These are phyloP conservation scores for Peromyscus aztecus DNA, from an alignment of 2,797 vertebrate species.

Conservation along the genomic window DNA sequence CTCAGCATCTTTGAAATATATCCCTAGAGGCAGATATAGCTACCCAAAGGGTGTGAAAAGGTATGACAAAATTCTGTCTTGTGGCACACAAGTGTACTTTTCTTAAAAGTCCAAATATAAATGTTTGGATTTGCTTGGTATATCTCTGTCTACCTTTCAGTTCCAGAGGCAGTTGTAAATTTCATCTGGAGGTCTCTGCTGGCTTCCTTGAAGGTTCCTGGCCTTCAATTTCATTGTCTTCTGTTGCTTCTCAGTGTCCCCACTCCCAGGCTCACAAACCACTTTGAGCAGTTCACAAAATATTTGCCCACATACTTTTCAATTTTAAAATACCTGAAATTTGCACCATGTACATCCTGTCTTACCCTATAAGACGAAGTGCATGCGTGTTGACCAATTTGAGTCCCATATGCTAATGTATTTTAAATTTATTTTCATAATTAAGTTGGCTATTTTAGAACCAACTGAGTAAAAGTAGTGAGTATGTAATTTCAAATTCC, in stretches of 20 bases:
- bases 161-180: not conserved
- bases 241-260: not conserved
- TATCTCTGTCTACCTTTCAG: not conserved
- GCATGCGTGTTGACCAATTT: not conserved
- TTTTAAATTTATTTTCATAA: slow-evolving; percentile 40
- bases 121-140: not conserved
- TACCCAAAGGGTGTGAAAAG: not conserved
- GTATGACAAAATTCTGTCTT: not conserved
- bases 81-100: not conserved
- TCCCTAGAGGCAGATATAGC: not conserved
- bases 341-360: not conserved
- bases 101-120: slow-evolving; percentile 10
- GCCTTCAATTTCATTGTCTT: not conserved
- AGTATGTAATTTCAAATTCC: not conserved
- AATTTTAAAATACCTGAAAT: not conserved
- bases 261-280: not conserved
- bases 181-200: not conserved
- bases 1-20: slow-evolving; percentile 38
- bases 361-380: not conserved
- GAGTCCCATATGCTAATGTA: not conserved
- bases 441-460: not conserved
- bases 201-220: not conserved
- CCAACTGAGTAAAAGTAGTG: not conserved
- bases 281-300: not conserved
- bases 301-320: not conserved